Conservation (phyloP, 2,113 vertebrate genomes). For the Bombycilla garrulus region DNA sequence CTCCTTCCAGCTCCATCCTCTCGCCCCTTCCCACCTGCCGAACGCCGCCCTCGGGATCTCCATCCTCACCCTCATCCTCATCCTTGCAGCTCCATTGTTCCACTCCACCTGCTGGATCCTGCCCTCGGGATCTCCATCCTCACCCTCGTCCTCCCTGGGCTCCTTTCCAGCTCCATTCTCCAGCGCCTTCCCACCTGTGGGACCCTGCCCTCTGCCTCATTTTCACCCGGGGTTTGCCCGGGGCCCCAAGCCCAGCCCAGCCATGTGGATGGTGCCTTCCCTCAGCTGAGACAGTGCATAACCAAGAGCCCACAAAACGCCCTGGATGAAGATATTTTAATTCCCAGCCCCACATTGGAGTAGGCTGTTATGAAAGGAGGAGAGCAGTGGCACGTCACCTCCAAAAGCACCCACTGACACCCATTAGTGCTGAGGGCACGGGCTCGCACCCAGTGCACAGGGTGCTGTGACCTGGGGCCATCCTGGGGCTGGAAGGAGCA, state of each 20-base stretch:
- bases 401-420: not conserved
- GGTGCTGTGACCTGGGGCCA: accelerated
- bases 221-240: not conserved
- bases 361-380: not conserved
- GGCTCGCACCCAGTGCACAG: accelerated
- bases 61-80: no score
- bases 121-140: no score
- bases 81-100: not conserved
- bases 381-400: accelerated
- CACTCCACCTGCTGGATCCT: no score
- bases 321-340: not conserved
- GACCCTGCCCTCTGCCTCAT: not conserved
- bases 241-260: not conserved
- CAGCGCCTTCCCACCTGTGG: not conserved
- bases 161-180: not conserved
- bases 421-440: accelerated
- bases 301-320: accelerated
- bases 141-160: not conserved
- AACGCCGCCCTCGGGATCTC: not conserved
- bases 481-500: not conserved
- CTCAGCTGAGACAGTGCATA: accelerated
- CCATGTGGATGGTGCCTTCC: accelerated
- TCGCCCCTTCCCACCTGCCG: not conserved
- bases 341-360: not conserved
- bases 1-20: not conserved